Evolutionary conservation across 1,140 invertebrate species (phyloP).

Genomic region (Dysdera silvatica): DNA sequence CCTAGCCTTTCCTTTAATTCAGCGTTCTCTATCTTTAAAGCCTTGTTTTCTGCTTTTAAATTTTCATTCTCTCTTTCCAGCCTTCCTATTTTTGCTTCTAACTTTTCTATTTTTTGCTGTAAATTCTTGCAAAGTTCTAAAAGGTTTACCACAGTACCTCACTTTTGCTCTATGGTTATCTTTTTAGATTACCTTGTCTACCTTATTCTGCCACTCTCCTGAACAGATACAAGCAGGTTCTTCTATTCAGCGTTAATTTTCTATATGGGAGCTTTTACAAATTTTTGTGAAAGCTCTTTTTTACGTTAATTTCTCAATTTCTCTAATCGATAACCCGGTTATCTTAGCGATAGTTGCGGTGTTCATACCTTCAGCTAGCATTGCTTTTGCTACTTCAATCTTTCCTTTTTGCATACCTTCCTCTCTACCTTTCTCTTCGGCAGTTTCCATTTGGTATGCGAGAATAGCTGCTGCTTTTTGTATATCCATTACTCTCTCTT

Average conservation of each 20-base stretch:
- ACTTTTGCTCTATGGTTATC: conserved; percentile 1
- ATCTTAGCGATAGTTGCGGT: background rate
- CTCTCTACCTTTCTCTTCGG: background rate
- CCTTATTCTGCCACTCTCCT: conserved; percentile 1
- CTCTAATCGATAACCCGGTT: conserved; percentile 4
- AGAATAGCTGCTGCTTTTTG: background rate
- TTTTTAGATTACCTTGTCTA: conserved; percentile 7
- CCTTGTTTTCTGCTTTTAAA: background rate
- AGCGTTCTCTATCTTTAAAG: conserved; percentile 7
- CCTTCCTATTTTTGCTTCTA: background rate
- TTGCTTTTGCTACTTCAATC: conserved; percentile 13
- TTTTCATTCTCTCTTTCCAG: too few relatives aligned
- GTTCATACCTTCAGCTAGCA: background rate
- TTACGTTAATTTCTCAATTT: background rate
- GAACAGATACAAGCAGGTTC: background rate
- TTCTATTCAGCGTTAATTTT: background rate
- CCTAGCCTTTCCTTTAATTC: conserved; percentile 14
- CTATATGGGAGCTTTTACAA: conserved; percentile 10
- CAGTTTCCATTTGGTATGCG: background rate
- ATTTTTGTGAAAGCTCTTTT: conserved; percentile 8
- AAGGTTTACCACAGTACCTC: background rate
- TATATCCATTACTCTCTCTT: conserved; percentile 1
- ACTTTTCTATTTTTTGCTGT: background rate
- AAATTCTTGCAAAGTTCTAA: background rate
- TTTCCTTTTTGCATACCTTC: conserved; percentile 1